Evolutionary conservation across 2,797 vertebrate species (phyloP).

Genomic region (Mormyrus proboscirostris): DNA sequence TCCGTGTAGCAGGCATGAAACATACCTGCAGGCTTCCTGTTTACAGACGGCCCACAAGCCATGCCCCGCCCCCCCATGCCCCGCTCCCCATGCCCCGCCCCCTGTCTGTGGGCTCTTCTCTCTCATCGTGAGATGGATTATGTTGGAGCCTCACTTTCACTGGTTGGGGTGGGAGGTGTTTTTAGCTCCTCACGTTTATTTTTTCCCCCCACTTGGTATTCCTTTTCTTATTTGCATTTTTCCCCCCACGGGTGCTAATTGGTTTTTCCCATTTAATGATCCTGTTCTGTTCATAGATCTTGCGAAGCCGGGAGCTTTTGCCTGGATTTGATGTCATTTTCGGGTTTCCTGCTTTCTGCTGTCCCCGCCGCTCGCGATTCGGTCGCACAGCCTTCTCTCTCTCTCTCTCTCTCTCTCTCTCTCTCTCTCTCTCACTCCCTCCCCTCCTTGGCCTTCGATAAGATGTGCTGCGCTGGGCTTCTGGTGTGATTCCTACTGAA

Average conservation of each 20-base stretch:
- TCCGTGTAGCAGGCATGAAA: neutral
- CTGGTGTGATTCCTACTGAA: neutral
- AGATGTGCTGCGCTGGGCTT: neutral
- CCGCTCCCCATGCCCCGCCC: neutral
- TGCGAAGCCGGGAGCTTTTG: neutral
- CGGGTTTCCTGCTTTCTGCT: neutral
- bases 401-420: neutral
- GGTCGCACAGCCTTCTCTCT: neutral
- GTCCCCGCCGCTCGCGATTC: neutral
- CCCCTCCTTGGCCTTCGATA: neutral
- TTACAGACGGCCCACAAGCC: neutral
- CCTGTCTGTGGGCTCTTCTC: too few species aligned
- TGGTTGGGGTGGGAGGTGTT: conserved; percentile 17
- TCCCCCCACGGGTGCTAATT: conserved; percentile 10
- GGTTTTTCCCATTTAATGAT: conserved; percentile 26
- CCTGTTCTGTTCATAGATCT: neutral
- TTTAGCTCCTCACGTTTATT: neutral
- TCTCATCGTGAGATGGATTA: neutral
- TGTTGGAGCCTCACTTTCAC: conserved; percentile 2
- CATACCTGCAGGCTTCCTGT: neutral
- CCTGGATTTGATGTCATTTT: neutral
- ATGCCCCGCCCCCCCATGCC: too few species aligned
- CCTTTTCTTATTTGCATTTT: conserved; percentile 33
- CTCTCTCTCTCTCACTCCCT: neutral
- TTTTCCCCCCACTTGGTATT: conserved; percentile 18